Percentiles rank a stretch among this genome's conserved stretches.
Evolutionary conservation across 2,113 vertebrate genomes (phyloP).

Genomic region (Gymnocephalus cernua): DNA sequence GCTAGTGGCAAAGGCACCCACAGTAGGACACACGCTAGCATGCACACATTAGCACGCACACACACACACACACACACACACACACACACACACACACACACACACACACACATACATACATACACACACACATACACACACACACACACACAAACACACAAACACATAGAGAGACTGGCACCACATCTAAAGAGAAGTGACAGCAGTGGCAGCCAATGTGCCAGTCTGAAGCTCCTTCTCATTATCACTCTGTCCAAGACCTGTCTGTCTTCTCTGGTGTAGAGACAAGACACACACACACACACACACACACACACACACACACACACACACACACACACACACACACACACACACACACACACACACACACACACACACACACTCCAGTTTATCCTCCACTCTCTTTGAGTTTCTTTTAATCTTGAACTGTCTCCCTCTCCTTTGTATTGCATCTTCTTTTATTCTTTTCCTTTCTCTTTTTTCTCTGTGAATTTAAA

Average conservation of each 20-base stretch:
- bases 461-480: conserved; percentile 11
- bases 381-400: conserved; percentile 31
- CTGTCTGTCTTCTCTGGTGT: conserved; percentile 61
- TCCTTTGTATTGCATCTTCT: conserved; percentile 34
- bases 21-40: conserved; percentile 33
- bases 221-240: conserved; percentile 69
- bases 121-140: too few species aligned
- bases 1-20: conserved; percentile 53
- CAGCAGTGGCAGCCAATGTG: conserved; percentile 67
- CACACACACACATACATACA: conserved; percentile 36
- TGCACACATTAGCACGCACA: conserved; percentile 22
- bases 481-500: conserved; percentile 14
- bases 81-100: conserved; percentile 25
- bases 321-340: neutral
- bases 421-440: conserved; percentile 26
- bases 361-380: conserved; percentile 7
- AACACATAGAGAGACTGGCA: conserved; percentile 54
- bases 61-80: conserved; percentile 42
- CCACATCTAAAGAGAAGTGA: conserved; percentile 72
- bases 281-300: too few species aligned
- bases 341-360: conserved; percentile 14
- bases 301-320: too few species aligned
- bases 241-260: conserved; percentile 77
- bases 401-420: conserved; percentile 34
- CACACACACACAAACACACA: too few species aligned